Evolutionary conservation across 2,888 invertebrate genomes (phyloP), one percentile per base, ranked within the genome.

Genomic region (Helleia helle): DNA sequence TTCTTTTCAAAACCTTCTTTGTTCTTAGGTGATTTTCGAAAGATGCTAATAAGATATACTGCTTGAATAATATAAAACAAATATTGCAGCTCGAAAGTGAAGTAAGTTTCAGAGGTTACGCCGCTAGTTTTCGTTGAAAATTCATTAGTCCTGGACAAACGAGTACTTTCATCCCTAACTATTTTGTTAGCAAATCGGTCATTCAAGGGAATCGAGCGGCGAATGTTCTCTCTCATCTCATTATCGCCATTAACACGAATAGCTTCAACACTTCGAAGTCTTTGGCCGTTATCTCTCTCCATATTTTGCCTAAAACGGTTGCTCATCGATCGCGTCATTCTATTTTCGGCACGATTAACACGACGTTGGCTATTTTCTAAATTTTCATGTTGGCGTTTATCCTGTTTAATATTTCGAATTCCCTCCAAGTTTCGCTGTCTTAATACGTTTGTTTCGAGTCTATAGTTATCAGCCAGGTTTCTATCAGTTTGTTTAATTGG

Each of bases 11-110:
- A 7, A 7, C 12, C 26, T 38, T 43, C 26, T 40, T 50, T 38
- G 18, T 40, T 15, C 44, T 62, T 57, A 13, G 56, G 51, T 48
- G 67, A 49, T 42, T 75, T 69, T 41, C 62, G 48, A 25, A 79
- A 41, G 3, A 80, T 47, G 3, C 66, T 58, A 44, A 68, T 62
- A 14, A 80, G 42, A 46, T 83, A 83, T 29, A 71, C 58, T 7
- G 55, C 71, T 58, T 81, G 80, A 38, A 81, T 30, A 8, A 67
- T 62, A 47, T 74, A 79, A 36, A 81, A 57, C n/a, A 73, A 29
- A 40, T 66, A 63, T 50, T 71, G 67, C 79, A 72, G 76, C 42
- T 57, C 66, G 24, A 53, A 49, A 26, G 17, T 36, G 14, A 36
- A 39, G 9, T 17, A 3, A 18, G 17, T 22, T 2, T 34, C 13